phyloP scores from a whole-genome alignment of 2,888 invertebrate species.

The Drosophila atroscutellata region DNA sequence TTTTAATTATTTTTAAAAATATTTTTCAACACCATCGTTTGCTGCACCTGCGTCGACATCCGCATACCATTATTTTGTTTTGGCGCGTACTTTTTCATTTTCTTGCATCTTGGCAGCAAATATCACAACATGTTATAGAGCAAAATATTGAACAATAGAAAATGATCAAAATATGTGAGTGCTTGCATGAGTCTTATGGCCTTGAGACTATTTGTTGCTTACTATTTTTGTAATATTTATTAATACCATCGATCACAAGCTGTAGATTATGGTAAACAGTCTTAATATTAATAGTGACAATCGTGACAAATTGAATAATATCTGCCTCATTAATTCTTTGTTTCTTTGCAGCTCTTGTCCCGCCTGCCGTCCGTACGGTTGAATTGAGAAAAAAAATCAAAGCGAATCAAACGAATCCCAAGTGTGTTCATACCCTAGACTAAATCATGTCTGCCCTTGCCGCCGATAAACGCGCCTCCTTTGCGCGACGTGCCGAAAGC shows the following conservation, averaged over 20 bases:
- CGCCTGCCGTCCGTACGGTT: constrained; percentile 1
- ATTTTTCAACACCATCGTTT: constrained; percentile 20
- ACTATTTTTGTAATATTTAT: neutral
- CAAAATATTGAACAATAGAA: constrained; percentile 9
- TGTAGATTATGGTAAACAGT: constrained; percentile 19
- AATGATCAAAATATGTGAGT: neutral
- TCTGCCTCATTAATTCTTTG: neutral
- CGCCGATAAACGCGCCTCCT: constrained; percentile 83
- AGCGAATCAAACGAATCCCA: constrained; percentile 10
- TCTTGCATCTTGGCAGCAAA: constrained; percentile 15
- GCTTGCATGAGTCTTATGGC: neutral
- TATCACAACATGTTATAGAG: neutral
- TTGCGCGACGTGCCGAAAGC: constrained; percentile 85
- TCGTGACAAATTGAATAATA: neutral
- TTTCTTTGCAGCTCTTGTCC: constrained; percentile 48
- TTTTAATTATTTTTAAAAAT: constrained; percentile 22
- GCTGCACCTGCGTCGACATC: constrained; percentile 23
- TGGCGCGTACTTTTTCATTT: constrained; percentile 15
- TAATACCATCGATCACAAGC: constrained; percentile 31
- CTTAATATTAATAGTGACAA: neutral
- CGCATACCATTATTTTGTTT: constrained; percentile 23
- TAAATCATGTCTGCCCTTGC: constrained; percentile 75
- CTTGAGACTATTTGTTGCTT: constrained; percentile 21
- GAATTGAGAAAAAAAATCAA: constrained; percentile 7
- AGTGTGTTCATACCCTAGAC: constrained; percentile 12